Base-by-base conservation (phyloP, 1,140 invertebrate genomes). In the Carcinoscorpius rotundicauda region DNA sequence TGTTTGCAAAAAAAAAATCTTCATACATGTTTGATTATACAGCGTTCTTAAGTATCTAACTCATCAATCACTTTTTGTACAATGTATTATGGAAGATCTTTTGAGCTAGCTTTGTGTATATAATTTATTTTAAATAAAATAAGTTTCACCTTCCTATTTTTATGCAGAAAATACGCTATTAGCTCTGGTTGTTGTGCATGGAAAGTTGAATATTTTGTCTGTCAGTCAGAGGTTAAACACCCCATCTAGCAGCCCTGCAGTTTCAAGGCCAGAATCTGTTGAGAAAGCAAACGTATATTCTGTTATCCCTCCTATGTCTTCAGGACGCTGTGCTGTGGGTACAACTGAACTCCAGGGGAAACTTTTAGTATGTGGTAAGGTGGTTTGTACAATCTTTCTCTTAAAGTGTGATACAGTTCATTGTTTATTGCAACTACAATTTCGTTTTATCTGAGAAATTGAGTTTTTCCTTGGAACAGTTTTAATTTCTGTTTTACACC, bases 351-450 rank as follows among this genome's bases (percentile, higher is more conserved):
- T 87, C 10, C 80, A 86, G 65, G 83, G 83, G 49, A 82, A 81
- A 60, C 75, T 91, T 3, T 76, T 91, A 66, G 86, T 89, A 48
- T 87, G 86, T 75, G 87, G 86, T 86, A 74, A 77, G 81, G 76
- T 29, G 53, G 53, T 55, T 55, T 55, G 53, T 55, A 55, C 53
- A 55, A 8, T 55, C n/a, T 55, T 3, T 55, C 10, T 56, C 6
- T 58, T 10, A 29, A 29, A 10, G 6, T 29, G 2, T 29, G 29
- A 29, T 29, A 29, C 29, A 29, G 29, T 29, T 29, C 29, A 2
- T 29, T 29, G 29, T 29, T 29, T 29, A 2, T 29, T 29, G 29
- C 29, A 29, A 29, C 29, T 29, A 29, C 29, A 29, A 29, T 29
- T 29, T 29, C 2, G 29, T 29, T 29, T 29, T 29, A 29, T 29